Percentiles rank a stretch among this genome's conserved stretches.
Evolutionary conservation across 2,888 invertebrate species (phyloP).

Genomic region (Gryllus longicercus): DNA sequence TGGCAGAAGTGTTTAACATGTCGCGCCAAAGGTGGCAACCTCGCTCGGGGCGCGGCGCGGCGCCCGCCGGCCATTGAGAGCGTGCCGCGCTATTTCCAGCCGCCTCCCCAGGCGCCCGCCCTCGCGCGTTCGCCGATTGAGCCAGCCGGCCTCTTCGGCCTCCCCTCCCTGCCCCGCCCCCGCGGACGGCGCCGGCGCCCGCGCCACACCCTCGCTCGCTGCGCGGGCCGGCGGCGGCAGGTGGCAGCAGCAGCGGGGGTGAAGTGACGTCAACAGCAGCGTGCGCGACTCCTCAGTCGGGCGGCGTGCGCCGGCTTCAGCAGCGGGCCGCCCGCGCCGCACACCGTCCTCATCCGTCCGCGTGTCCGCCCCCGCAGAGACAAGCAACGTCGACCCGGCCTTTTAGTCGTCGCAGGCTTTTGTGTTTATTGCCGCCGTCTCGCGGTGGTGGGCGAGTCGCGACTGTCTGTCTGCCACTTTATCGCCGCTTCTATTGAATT

Average conservation of each 20-base stretch:
- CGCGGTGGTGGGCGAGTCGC: not conserved
- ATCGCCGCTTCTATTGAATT: not conserved
- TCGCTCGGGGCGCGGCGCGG: not conserved
- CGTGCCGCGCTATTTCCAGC: not conserved
- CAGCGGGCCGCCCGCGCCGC: not conserved
- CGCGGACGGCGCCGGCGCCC: not conserved
- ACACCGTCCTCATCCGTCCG: not conserved
- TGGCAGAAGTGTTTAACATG: no score
- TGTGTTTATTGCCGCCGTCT: not conserved
- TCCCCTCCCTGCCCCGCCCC: not conserved
- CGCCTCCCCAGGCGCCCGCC: not conserved
- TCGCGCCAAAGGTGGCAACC: not conserved
- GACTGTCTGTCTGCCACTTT: not conserved
- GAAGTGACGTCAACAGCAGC: no score
- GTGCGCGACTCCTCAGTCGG: not conserved
- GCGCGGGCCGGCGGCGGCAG: no score
- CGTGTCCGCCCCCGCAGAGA: not conserved
- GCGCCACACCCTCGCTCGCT: not conserved
- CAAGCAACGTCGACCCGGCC: not conserved
- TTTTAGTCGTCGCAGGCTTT: not conserved
- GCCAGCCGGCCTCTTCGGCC: not conserved
- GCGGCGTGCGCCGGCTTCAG: constrained; percentile 4
- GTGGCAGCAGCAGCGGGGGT: no score
- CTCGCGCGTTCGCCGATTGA: not conserved
- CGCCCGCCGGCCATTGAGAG: not conserved